Conservation (phyloP, 1,140 invertebrate genomes). For the Drosophila nigromelanica region DNA sequence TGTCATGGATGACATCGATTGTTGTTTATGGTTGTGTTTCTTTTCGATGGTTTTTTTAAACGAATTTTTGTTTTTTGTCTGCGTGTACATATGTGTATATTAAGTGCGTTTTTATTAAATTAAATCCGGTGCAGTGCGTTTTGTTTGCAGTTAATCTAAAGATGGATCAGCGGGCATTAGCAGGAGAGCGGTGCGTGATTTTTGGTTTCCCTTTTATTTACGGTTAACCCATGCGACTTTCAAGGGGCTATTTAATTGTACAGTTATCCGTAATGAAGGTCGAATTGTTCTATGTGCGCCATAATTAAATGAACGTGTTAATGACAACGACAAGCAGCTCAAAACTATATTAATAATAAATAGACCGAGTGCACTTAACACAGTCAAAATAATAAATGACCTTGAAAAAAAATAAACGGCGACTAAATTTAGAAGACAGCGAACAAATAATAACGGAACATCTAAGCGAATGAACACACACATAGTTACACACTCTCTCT, state of each 20-base stretch:
- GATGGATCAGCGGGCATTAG: not conserved
- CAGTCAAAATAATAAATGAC: slow-evolving; percentile 10
- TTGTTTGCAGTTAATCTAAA: not conserved
- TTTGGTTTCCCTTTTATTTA: not conserved
- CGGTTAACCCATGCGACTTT: not conserved
- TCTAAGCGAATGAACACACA: not conserved
- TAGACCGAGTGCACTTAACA: slow-evolving; percentile 13
- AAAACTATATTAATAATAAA: slow-evolving; percentile 39
- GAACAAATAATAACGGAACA: not conserved
- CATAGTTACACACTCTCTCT: not conserved
- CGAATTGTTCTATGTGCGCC: not conserved
- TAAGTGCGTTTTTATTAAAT: too few relatives aligned
- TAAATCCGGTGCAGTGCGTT: too few relatives aligned
- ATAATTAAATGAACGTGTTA: slow-evolving; percentile 51
- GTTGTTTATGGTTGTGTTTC: too few relatives aligned
- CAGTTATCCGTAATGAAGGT: slow-evolving; percentile 10
- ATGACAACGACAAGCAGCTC: slow-evolving; percentile 27
- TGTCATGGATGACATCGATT: not conserved
- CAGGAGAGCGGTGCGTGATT: too few relatives aligned
- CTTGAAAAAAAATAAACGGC: slow-evolving; percentile 26
- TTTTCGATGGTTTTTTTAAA: not conserved
- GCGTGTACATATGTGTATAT: too few relatives aligned
- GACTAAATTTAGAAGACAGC: slow-evolving; percentile 27
- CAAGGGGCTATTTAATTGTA: not conserved
- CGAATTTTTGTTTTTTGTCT: too few relatives aligned